Conservation (phyloP, 2,888 invertebrate genomes). For the Drosophila affinis region DNA sequence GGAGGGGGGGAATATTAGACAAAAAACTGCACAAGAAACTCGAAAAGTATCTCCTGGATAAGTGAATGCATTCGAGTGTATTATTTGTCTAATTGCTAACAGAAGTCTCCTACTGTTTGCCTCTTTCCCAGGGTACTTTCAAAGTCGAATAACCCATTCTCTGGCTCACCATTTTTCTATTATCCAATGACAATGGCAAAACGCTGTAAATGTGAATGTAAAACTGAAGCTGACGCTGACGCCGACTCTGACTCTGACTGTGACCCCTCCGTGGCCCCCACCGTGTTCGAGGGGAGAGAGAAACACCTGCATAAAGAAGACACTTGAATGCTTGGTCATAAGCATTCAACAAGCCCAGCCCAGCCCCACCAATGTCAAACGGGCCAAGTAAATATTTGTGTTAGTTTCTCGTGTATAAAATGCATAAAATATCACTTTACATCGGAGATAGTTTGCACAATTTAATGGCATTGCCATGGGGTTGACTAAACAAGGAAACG, state of each 20-base stretch:
- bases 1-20: constrained; percentile 21
- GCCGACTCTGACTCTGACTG: constrained; percentile 7
- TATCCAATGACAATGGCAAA: constrained; percentile 68
- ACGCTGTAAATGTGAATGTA: constrained; percentile 47
- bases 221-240: constrained; percentile 13
- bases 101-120: background rate
- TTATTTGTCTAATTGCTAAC: background rate
- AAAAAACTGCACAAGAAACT: background rate
- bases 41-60: background rate
- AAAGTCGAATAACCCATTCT: background rate
- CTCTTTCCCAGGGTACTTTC: background rate
- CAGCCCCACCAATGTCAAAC: constrained; percentile 35
- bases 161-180: constrained; percentile 33
- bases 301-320: constrained; percentile 54
- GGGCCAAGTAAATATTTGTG: constrained; percentile 35
- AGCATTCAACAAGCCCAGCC: constrained; percentile 37
- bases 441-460: constrained; percentile 29
- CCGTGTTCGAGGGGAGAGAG: background rate
- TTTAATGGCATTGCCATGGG: background rate
- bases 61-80: background rate
- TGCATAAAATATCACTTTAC: background rate
- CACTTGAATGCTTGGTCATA: constrained; percentile 15
- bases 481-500: background rate
- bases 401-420: background rate
- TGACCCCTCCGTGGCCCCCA: constrained; percentile 34